Evolutionary conservation across 35 echinoderm and acorn worm species (phyloP).

Genomic region (Ophiothrix spiculata): DNA sequence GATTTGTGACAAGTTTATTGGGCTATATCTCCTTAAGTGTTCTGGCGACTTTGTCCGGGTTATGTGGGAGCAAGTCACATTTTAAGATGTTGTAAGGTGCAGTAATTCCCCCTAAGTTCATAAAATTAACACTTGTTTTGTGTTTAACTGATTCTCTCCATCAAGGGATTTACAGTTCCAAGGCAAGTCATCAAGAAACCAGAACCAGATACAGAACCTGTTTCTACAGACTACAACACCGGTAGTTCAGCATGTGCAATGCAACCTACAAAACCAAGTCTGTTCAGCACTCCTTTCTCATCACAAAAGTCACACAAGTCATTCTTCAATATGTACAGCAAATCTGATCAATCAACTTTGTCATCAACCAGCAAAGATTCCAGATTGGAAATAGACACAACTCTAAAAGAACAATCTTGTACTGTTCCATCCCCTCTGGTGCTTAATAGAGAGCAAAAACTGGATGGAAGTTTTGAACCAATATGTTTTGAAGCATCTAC

Average conservation of each 20-base stretch:
- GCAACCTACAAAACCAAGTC: neutral
- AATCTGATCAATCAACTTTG: neutral
- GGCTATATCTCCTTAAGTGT: too few relatives aligned
- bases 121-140: too few relatives aligned
- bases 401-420: neutral
- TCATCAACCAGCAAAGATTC: neutral
- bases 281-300: conserved; percentile 38
- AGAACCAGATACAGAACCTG: conserved; percentile 19
- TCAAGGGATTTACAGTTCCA: conserved; percentile 78
- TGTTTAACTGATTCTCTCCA: too few relatives aligned
- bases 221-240: neutral
- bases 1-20: too few relatives aligned
- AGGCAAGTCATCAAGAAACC: conserved; percentile 54
- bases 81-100: too few relatives aligned
- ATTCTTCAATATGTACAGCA: conserved; percentile 8
- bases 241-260: neutral
- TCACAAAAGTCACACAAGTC: neutral
- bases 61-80: too few relatives aligned
- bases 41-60: too few relatives aligned
- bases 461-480: neutral
- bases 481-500: neutral
- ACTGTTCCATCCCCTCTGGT: neutral
- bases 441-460: neutral
- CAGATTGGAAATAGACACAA: neutral
- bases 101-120: too few relatives aligned